phyloP scores from a whole-genome alignment of 2,113 vertebrate species.

The Chelonoidis abingdonii region DNA sequence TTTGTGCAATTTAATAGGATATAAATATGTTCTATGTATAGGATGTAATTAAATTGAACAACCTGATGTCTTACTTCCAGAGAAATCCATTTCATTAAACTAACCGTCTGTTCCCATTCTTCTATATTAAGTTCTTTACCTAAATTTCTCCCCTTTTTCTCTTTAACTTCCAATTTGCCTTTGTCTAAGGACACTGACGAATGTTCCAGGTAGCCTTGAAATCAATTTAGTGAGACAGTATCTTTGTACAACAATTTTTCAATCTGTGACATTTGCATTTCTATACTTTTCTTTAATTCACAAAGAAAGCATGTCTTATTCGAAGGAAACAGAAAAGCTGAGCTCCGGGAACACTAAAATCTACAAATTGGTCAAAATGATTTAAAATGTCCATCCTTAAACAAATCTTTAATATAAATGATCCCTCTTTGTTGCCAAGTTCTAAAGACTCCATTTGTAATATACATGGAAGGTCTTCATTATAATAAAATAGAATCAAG shows the following conservation, averaged over 20 bases:
- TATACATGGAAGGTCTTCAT: constrained; percentile 73
- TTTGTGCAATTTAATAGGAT: constrained; percentile 33
- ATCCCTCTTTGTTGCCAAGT: constrained; percentile 68
- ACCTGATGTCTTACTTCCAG: constrained; percentile 49
- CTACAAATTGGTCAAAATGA: constrained; percentile 67
- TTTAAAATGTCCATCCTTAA: constrained; percentile 73
- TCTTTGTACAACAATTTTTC: constrained; percentile 76
- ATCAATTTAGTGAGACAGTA: constrained; percentile 77
- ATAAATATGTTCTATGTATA: constrained; percentile 37
- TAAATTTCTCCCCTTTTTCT: constrained; percentile 62
- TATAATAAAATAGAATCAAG: constrained; percentile 73
- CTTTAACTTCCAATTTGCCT: constrained; percentile 71
- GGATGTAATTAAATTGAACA: constrained; percentile 61
- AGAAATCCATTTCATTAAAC: constrained; percentile 69
- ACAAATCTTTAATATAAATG: constrained; percentile 73
- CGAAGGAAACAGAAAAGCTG: constrained; percentile 54
- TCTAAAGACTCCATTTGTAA: constrained; percentile 73
- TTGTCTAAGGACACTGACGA: constrained; percentile 74
- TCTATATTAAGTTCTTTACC: constrained; percentile 65
- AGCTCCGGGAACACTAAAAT: constrained; percentile 73
- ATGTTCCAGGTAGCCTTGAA: constrained; percentile 75
- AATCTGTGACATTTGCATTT: constrained; percentile 80
- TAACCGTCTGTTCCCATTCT: constrained; percentile 35
- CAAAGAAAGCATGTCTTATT: constrained; percentile 68
- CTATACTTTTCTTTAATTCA: constrained; percentile 78